Conservation (phyloP, 2,888 invertebrate species). For the Tyria jacobaeae region DNA sequence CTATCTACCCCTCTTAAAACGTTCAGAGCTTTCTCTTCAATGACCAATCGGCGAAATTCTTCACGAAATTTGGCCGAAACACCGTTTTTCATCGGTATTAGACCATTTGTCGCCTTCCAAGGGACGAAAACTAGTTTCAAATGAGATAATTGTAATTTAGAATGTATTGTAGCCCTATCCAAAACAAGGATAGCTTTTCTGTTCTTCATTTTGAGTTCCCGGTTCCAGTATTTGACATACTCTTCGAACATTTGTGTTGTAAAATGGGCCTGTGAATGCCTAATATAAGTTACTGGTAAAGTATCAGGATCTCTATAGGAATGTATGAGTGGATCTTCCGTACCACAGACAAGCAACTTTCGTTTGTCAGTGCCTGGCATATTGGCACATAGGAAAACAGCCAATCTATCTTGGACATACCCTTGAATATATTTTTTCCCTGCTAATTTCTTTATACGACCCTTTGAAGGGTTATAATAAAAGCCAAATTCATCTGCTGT, state of each 20-base stretch:
- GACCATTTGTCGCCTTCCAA: conserved; percentile 59
- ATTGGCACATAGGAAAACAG: conserved; percentile 62
- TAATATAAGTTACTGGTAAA: conserved; percentile 60
- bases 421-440: conserved; percentile 65
- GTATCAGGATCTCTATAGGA: conserved; percentile 57
- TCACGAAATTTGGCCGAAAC: conserved; percentile 55
- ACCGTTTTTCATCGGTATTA: conserved; percentile 64
- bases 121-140: conserved; percentile 63
- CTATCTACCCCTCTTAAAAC: conserved; percentile 56
- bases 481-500: conserved; percentile 63
- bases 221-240: conserved; percentile 62
- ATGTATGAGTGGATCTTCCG: conserved; percentile 59
- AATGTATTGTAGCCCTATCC: conserved; percentile 63
- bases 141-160: conserved; percentile 59
- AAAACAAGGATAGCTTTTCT: conserved; percentile 55
- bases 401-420: conserved; percentile 56
- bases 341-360: conserved; percentile 60
- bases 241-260: conserved; percentile 64
- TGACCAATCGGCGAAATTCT: conserved; percentile 55
- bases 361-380: conserved; percentile 61
- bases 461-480: conserved; percentile 63
- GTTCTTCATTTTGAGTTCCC: conserved; percentile 49
- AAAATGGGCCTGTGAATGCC: conserved; percentile 60
- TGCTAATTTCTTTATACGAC: conserved; percentile 58
- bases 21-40: conserved; percentile 60